Evolutionary conservation across 1,140 invertebrate species (phyloP).

Genomic region (Aphis craccivora): DNA sequence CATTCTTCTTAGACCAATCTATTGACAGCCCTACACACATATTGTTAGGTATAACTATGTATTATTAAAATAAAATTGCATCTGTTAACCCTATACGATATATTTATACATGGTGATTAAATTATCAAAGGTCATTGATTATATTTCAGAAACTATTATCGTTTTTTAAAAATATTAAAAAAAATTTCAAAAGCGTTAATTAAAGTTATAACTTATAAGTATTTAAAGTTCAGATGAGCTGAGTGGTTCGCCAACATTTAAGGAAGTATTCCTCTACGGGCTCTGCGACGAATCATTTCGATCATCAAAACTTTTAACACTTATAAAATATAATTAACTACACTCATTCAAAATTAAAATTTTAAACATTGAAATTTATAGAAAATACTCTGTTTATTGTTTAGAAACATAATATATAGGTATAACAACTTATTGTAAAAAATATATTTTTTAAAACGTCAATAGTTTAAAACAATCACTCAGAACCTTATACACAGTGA

Average conservation of each 20-base stretch:
- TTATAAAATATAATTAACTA: too few species aligned
- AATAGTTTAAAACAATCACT: neutral
- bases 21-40: constrained; percentile 5
- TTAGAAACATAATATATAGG: too few species aligned
- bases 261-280: too few species aligned
- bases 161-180: neutral
- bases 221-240: too few species aligned
- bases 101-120: neutral
- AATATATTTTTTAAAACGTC: neutral
- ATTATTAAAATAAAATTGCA: neutral
- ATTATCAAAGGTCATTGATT: neutral
- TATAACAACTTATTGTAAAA: neutral
- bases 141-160: neutral
- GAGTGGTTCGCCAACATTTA: too few species aligned
- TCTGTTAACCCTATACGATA: neutral
- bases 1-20: constrained; percentile 18
- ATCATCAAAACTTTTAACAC: neutral
- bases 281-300: too few species aligned
- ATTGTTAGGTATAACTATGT: neutral
- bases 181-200: too few species aligned
- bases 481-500: neutral
- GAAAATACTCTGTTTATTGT: neutral
- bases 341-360: neutral
- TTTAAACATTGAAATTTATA: neutral
- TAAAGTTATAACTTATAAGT: too few species aligned